Evolutionary conservation across 92 coral and sea anemone species (phyloP).

Genomic region (Bergia puertoricense): DNA sequence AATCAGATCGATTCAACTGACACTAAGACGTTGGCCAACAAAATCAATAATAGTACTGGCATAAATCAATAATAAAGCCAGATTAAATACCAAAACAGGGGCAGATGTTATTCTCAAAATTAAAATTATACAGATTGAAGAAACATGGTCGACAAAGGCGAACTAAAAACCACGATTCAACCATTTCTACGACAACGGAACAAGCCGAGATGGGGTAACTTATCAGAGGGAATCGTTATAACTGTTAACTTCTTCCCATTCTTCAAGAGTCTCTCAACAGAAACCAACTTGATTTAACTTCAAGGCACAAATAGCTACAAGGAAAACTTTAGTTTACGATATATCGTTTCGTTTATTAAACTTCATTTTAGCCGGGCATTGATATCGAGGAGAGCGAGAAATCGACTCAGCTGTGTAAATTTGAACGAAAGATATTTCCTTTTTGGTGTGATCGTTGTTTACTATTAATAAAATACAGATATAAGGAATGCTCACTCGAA

Average conservation of each 20-base stretch:
- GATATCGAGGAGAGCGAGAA: neutral
- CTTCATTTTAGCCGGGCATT: neutral
- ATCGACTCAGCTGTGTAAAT: neutral
- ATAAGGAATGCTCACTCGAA: constrained; percentile 29
- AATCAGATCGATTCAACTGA: neutral
- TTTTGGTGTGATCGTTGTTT: neutral
- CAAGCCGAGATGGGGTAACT: neutral
- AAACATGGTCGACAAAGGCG: constrained; percentile 4
- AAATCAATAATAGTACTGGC: neutral
- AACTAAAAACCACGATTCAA: neutral
- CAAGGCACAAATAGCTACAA: neutral
- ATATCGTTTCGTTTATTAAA: neutral
- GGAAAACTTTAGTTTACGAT: neutral
- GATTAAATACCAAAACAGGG: constrained; percentile 30
- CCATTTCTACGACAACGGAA: neutral
- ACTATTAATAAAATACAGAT: constrained; percentile 8
- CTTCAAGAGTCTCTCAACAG: neutral
- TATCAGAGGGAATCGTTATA: neutral
- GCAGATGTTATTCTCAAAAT: constrained; percentile 34
- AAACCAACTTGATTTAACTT: neutral
- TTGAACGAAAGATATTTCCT: constrained; percentile 7
- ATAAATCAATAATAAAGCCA: constrained; percentile 25
- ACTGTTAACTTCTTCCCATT: neutral
- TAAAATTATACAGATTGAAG: neutral
- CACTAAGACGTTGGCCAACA: constrained; percentile 7